These are phyloP conservation scores for Ichneumoninae sp. DNA, from an alignment of 2,888 invertebrate species.

Conservation along the genomic window DNA sequence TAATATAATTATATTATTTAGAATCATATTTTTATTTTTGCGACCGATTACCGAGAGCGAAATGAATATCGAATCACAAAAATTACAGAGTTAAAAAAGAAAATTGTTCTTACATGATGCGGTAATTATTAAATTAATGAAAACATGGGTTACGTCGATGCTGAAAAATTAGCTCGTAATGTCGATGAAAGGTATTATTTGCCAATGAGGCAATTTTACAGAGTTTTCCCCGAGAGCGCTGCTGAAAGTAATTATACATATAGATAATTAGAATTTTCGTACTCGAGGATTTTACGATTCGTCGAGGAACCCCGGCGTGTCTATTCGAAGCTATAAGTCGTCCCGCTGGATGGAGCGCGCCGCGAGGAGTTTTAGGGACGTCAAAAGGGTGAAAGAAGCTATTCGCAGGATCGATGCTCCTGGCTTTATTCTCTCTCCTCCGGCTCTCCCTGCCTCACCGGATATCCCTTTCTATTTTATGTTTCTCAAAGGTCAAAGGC, in stretches of 20 bases:
- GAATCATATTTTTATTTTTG: no score
- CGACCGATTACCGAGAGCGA: no score
- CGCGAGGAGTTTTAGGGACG: constrained; percentile 21
- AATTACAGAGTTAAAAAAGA: no score
- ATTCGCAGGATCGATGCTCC: constrained; percentile 34
- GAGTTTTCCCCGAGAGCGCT: not conserved
- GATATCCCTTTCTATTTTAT: constrained; percentile 46
- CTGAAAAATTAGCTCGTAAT: not conserved
- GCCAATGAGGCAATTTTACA: not conserved
- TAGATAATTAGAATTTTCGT: not conserved
- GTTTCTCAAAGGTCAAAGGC: constrained; percentile 63
- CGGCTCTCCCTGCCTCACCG: constrained; percentile 19
- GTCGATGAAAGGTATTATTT: not conserved
- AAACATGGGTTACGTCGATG: no score
- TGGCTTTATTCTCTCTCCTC: constrained; percentile 19
- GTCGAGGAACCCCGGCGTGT: not conserved
- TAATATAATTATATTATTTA: no score
- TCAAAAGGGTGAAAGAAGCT: not conserved
- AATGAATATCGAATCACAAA: no score
- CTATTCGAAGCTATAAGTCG: constrained; percentile 12
- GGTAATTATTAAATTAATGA: no score
- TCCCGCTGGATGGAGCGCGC: not conserved
- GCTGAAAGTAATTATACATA: not conserved
- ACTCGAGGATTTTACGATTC: constrained; percentile 8
- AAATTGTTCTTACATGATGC: no score